These are phyloP conservation scores for Diarsia brunnea DNA, from an alignment of 2,888 invertebrate species.

Conservation along the genomic window DNA sequence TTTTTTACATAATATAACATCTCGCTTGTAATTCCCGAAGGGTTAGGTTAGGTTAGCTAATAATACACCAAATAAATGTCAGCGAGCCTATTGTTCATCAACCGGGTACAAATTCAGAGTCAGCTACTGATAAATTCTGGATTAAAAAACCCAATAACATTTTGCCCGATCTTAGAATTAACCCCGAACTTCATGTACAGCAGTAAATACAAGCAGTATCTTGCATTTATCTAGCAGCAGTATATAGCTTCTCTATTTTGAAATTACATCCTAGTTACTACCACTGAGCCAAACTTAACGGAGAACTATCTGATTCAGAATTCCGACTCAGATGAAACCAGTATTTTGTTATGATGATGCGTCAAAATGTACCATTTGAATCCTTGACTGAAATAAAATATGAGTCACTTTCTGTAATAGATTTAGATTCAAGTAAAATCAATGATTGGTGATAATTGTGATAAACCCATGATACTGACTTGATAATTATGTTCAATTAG, in stretches of 20 bases:
- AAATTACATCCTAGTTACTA: slow-evolving; percentile 1
- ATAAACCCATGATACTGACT: neutral
- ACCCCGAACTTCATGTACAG: neutral
- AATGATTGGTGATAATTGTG: slow-evolving; percentile 3
- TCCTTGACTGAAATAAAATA: slow-evolving; percentile 2
- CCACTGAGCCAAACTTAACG: slow-evolving; percentile 12
- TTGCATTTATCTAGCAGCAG: too few species aligned
- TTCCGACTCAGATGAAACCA: slow-evolving; percentile 17
- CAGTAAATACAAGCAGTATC: too few species aligned
- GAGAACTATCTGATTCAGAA: neutral
- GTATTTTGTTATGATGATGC: slow-evolving; percentile 21
- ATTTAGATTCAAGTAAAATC: slow-evolving; percentile 10
- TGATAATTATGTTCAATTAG: slow-evolving; percentile 6
- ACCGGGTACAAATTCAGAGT: neutral
- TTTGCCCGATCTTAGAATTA: neutral
- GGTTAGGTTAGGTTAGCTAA: neutral
- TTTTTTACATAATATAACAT: neutral
- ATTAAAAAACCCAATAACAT: neutral
- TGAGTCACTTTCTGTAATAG: slow-evolving; percentile 16
- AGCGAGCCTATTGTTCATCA: neutral
- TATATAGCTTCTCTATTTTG: neutral
- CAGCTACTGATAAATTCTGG: neutral
- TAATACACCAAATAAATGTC: neutral
- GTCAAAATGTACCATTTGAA: slow-evolving; percentile 11
- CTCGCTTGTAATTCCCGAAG: neutral